Conservation (phyloP, 2,888 invertebrate species). For the Liodrosophila aerea region DNA sequence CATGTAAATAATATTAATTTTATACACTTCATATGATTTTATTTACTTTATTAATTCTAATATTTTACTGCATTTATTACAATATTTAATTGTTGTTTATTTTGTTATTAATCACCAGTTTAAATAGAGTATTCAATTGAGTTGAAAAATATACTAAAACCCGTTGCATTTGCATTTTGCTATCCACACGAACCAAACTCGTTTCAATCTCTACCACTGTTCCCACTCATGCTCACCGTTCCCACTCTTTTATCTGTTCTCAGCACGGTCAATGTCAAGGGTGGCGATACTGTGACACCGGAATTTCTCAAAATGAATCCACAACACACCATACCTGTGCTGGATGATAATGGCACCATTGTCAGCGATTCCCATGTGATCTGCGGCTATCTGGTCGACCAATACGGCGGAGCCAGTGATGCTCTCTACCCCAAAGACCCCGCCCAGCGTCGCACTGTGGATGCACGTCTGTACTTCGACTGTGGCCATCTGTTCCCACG, state of each 20-base stretch:
- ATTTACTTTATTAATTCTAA: not conserved
- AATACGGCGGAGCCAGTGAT: constrained; percentile 82
- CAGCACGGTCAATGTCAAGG: constrained; percentile 78
- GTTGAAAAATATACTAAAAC: too few species aligned
- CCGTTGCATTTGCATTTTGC: constrained; percentile 24
- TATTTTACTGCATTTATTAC: not conserved
- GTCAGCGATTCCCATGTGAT: constrained; percentile 83
- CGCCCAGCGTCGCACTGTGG: constrained; percentile 83
- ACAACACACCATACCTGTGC: constrained; percentile 83
- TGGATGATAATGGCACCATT: constrained; percentile 79
- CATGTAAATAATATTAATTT: too few species aligned
- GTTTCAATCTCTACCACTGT: not conserved
- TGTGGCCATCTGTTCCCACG: constrained; percentile 80
- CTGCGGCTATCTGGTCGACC: constrained; percentile 83
- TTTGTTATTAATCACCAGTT: not conserved
- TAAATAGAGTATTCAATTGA: too few species aligned
- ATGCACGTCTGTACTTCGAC: constrained; percentile 79
- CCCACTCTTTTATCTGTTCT: not conserved
- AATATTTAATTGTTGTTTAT: not conserved
- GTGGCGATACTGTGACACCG: constrained; percentile 73
- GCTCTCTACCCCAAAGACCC: constrained; percentile 84
- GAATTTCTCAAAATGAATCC: constrained; percentile 84
- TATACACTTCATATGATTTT: not conserved
- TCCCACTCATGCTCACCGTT: not conserved
- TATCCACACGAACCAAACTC: constrained; percentile 6